These are phyloP conservation scores for Escarpia spicata DNA, from an alignment of 2,888 invertebrate genomes.

Conservation along the genomic window DNA sequence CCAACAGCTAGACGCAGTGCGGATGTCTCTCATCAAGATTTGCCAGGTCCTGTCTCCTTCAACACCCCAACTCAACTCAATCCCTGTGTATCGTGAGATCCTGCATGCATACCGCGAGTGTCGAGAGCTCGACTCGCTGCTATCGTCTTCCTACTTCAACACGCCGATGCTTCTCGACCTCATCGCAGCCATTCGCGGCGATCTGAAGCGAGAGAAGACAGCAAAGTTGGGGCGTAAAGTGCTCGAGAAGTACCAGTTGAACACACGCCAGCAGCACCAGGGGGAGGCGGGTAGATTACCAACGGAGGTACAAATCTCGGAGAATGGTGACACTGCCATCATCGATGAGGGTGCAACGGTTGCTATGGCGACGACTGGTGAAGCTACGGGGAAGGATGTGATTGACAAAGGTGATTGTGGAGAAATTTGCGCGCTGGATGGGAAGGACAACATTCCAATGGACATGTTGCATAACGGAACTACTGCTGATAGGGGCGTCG, in stretches of 20 bases:
- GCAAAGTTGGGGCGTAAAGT: constrained; percentile 8
- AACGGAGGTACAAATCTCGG: not conserved
- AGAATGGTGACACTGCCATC: not conserved
- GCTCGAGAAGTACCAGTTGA: constrained; percentile 26
- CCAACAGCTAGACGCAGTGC: constrained; percentile 25
- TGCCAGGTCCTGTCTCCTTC: not conserved
- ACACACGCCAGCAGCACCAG: not conserved
- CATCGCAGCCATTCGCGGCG: constrained; percentile 49
- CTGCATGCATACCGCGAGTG: constrained; percentile 54
- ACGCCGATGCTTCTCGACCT: constrained; percentile 50
- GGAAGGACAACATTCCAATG: not conserved
- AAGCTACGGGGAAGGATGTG: not conserved
- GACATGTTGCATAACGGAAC: not conserved
- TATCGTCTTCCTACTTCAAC: constrained; percentile 54
- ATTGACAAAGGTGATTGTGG: not conserved
- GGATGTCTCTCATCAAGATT: not conserved
- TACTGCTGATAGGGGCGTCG: not conserved
- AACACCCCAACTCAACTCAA: not conserved
- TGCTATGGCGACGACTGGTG: not conserved
- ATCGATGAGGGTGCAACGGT: not conserved
- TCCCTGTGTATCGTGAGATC: constrained; percentile 46
- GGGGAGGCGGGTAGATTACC: not conserved
- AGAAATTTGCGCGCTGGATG: not conserved
- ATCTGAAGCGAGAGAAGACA: constrained; percentile 48
- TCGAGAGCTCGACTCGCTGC: constrained; percentile 50